phyloP scores from a whole-genome alignment of 2,113 vertebrate genomes.

The Cyphotilapia sp. region DNA sequence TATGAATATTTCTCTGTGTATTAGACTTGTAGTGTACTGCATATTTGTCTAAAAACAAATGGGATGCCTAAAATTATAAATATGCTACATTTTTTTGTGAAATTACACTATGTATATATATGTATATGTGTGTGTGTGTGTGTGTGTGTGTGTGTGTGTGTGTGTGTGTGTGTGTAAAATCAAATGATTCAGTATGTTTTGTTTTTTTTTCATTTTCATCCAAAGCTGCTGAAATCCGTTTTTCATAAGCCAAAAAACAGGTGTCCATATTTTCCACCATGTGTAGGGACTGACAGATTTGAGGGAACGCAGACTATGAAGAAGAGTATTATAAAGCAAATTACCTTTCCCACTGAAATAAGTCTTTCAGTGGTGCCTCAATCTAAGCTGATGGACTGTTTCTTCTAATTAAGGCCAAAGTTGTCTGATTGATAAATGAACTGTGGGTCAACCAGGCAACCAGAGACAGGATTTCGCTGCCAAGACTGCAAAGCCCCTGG shows the following conservation, averaged over 20 bases:
- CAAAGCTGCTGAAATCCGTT: background rate
- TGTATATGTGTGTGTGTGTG: accelerated
- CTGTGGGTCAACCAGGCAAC: slow-evolving; percentile 26
- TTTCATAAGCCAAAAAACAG: background rate
- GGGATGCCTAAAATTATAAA: background rate
- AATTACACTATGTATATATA: accelerated
- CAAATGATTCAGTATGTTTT: background rate
- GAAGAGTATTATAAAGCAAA: background rate
- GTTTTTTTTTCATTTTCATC: background rate
- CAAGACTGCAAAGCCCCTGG: slow-evolving; percentile 26
- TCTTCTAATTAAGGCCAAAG: slow-evolving; percentile 46
- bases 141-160: accelerated
- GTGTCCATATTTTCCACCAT: slow-evolving; percentile 8
- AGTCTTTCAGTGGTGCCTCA: slow-evolving; percentile 4
- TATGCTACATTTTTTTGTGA: background rate
- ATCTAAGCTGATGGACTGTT: background rate
- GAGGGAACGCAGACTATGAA: background rate
- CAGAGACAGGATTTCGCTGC: slow-evolving; percentile 32
- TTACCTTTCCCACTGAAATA: background rate
- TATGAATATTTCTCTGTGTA: background rate
- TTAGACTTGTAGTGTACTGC: background rate
- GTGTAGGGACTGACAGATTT: background rate
- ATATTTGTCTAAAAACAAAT: background rate
- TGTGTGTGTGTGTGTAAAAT: background rate
- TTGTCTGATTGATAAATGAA: slow-evolving; percentile 42